Conservation (phyloP, 2,797 vertebrate species). For the Nyctibius grandis region DNA sequence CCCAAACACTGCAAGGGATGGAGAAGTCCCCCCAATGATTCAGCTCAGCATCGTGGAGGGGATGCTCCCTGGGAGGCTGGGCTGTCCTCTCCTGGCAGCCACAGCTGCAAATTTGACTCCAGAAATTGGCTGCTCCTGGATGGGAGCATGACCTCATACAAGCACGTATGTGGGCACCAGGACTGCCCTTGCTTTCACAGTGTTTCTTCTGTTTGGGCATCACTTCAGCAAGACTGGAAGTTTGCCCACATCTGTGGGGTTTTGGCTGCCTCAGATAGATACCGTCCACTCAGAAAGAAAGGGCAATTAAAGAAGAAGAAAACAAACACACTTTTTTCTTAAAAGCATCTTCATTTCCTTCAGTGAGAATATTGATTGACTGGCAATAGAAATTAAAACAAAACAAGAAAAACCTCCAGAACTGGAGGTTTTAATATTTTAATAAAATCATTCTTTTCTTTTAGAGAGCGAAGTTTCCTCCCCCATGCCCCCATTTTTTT, state of each 20-base stretch:
- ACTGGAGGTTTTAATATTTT: neutral
- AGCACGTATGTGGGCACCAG: neutral
- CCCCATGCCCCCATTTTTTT: accelerated
- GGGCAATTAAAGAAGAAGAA: neutral
- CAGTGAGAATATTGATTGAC: neutral
- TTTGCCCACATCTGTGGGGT: neutral
- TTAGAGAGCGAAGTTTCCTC: neutral
- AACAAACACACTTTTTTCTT: neutral
- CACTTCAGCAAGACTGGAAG: neutral
- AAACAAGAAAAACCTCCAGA: neutral
- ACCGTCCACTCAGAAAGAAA: neutral
- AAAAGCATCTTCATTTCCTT: neutral
- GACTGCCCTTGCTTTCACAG: accelerated
- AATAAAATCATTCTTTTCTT: neutral
- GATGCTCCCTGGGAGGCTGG: neutral
- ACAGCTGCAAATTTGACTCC: neutral
- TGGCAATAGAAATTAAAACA: neutral
- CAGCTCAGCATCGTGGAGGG: neutral
- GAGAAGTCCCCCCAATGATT: accelerated
- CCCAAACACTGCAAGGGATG: accelerated
- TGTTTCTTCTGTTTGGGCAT: neutral
- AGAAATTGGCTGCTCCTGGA: neutral
- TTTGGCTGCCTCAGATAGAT: neutral
- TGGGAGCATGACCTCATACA: accelerated
- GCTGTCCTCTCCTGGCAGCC: neutral